A percentile compares a stretch with the other conserved stretches of the same genome.
Conservation (phyloP, 1,140 invertebrate species). For the Heterodera schachtii region DNA sequence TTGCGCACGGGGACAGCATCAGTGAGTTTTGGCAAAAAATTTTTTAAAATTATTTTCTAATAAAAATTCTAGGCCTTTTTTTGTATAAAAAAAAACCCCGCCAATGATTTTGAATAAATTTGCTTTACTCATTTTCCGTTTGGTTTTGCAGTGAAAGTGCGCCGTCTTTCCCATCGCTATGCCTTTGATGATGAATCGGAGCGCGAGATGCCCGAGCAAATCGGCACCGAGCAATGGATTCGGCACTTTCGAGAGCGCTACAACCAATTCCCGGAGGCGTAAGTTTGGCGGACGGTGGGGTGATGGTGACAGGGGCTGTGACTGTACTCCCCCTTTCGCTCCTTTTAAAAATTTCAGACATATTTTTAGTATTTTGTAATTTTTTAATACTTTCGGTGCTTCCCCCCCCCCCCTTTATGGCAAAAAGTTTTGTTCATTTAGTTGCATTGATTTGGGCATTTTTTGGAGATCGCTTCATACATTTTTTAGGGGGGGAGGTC, state of each 20-base stretch:
- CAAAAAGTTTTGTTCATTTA: no score
- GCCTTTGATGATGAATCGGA: conserved; percentile 27
- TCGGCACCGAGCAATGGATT: conserved; percentile 35
- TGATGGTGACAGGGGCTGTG: no score
- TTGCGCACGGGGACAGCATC: conserved; percentile 30
- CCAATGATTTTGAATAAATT: no score
- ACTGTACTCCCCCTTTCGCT: no score
- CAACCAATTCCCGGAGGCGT: conserved; percentile 20
- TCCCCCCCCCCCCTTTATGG: no score
- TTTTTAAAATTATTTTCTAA: not conserved
- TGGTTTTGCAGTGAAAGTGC: conserved; percentile 17
- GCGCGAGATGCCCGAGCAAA: conserved; percentile 21
- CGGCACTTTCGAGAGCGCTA: conserved; percentile 22
- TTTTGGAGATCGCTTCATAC: conserved; percentile 5
- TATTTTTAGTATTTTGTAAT: no score
- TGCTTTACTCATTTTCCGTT: not conserved
- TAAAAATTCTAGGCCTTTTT: not conserved
- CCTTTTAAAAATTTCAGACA: no score
- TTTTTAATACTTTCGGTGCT: no score
- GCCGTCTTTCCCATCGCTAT: conserved; percentile 25
- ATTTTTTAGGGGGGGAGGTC: no score
- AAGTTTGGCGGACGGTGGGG: not conserved
- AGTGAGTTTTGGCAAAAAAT: conserved; percentile 5
- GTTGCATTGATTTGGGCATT: conserved; percentile 5
- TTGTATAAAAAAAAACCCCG: no score